Base-by-base conservation (phyloP, 2,797 vertebrate genomes). In the Megaceryle alcyon region DNA sequence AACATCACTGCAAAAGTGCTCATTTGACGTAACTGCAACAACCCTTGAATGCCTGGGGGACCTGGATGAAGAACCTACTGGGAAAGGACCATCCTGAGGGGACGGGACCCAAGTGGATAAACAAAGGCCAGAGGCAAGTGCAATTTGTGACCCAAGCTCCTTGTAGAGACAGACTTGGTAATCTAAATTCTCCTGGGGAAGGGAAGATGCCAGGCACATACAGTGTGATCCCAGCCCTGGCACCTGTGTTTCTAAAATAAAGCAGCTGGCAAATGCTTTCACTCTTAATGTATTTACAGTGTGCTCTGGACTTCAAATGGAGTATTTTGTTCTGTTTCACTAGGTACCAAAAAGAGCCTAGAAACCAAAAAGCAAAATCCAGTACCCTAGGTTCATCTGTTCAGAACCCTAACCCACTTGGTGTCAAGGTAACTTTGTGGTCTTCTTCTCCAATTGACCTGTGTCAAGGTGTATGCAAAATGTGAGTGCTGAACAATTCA, bases 351-450 rank as follows among this genome's bases (percentile, higher is more conserved):
- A 54, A 88, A n/a, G 21, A 43, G 8, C 44, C 49, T 60, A 44
- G 48, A 69, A 59, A 33, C 20, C 5, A 2, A 41, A 73, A 83
- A 86, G 33, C 46, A 46, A 66, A 82, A 41, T 20, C 61, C 22
- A 31, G 12, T 23, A 22, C 61, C 43, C 76, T 89, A 57, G 59
- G 70, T 87, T 96, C 78, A 18, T 75, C 69, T 41, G 20, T 91
- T 61, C 88, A 86, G 82, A 78, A 31, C 41, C 83, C 90, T 19
- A 68, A 21, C n/a, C n/a, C 39, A 14, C 41, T 81, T 37, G 14
- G 43, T 84, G 70, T 86, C 87, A 70, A 82, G 91, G 81, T 95
- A 80, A 72, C 56, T 35, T 68, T 75, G 72, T 83, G 72, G 54
- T 83, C 51, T 66, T 78, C 35, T 85, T 90, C 88, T 78, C 33